Conservation (phyloP, 2,888 invertebrate genomes). For the Coleophora deauratella region DNA sequence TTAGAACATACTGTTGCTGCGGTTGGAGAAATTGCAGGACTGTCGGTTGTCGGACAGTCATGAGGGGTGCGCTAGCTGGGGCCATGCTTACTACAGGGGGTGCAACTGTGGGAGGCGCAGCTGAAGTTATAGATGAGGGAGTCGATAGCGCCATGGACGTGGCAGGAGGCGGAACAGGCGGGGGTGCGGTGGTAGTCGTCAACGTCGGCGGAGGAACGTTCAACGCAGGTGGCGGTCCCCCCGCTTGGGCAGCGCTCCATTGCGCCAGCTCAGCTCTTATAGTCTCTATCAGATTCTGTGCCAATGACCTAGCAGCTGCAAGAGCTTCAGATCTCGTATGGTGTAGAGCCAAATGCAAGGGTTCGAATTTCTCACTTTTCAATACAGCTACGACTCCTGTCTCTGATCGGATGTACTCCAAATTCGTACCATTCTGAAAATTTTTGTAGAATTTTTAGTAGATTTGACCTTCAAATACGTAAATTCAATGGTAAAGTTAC, state of each 20-base stretch:
- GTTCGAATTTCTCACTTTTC: constrained; percentile 80
- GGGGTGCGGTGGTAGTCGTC: constrained; percentile 48
- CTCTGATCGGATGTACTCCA: constrained; percentile 85
- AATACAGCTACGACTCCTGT: constrained; percentile 85
- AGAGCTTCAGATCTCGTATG: constrained; percentile 81
- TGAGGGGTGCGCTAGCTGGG: constrained; percentile 51
- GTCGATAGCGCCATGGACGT: constrained; percentile 49
- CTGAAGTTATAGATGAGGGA: constrained; percentile 42
- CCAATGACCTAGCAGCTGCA: constrained; percentile 80
- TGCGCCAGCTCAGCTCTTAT: constrained; percentile 76
- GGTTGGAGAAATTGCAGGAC: constrained; percentile 52
- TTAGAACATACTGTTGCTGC: constrained; percentile 63
- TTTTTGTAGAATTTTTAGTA: not conserved
- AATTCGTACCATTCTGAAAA: constrained; percentile 76
- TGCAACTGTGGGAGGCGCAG: constrained; percentile 41
- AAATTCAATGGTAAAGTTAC: constrained; percentile 1
- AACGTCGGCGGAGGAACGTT: constrained; percentile 57
- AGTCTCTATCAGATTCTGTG: constrained; percentile 86
- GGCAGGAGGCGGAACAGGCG: constrained; percentile 43
- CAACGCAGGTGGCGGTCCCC: constrained; percentile 56
- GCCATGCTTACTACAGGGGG: constrained; percentile 61
- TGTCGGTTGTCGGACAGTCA: constrained; percentile 63
- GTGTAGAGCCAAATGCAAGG: constrained; percentile 83
- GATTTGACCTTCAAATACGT: not conserved
- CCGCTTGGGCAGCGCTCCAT: constrained; percentile 61